phyloP scores from a whole-genome alignment of 2,888 invertebrate species.

The Drosophila mercatorum region DNA sequence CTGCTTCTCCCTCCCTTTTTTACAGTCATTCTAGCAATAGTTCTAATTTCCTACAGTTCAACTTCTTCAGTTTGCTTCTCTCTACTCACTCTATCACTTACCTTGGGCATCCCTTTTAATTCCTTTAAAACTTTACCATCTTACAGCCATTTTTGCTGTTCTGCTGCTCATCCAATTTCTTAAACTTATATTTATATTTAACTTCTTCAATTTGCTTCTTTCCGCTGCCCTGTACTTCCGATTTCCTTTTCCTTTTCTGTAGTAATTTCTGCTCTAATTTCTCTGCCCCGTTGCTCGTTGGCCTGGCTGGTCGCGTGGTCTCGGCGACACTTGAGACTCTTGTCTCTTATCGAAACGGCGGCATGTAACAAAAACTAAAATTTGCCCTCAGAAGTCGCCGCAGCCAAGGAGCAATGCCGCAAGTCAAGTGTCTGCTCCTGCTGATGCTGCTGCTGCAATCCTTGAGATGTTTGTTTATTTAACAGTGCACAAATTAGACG shows the following conservation, averaged over 20 bases:
- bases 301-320: constrained; percentile 36
- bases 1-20: no score
- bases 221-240: constrained; percentile 1
- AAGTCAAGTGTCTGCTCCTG: constrained; percentile 62
- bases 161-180: not conserved
- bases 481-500: constrained; percentile 79
- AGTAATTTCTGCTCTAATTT: constrained; percentile 10
- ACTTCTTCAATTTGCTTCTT: constrained; percentile 2
- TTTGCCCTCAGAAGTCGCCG: constrained; percentile 52
- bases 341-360: constrained; percentile 45
- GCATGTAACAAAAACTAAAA: constrained; percentile 51
- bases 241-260: not conserved
- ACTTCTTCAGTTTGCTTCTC: not conserved
- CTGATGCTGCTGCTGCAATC: constrained; percentile 16
- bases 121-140: not conserved
- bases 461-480: constrained; percentile 75
- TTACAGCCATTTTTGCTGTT: not conserved
- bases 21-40: no score
- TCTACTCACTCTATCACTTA: no score
- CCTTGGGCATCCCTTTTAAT: not conserved
- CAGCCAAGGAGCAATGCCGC: constrained; percentile 10
- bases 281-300: not conserved
- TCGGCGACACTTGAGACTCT: constrained; percentile 44
- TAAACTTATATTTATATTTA: not conserved
- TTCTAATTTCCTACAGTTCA: no score